Evolutionary conservation across 2,888 invertebrate species (phyloP), one percentile per base, ranked within the genome.

Genomic region (Ecdyonurus torrentis): DNA sequence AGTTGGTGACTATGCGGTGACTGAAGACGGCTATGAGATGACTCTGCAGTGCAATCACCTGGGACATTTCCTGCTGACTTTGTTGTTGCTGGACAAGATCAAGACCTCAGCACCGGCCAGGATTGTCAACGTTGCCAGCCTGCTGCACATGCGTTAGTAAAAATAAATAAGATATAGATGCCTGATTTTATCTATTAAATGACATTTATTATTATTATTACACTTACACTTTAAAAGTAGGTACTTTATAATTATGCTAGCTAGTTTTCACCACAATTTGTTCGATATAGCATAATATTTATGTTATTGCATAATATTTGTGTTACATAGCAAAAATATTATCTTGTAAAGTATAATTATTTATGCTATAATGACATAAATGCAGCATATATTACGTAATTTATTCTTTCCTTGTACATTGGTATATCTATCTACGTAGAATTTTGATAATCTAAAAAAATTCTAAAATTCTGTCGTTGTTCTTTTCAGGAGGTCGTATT

Each of bases 51-150:
- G 79, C 1, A 83, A 83, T 70, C 19, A 67, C 72, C 75, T 84
- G 65, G 83, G 81, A 0, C 85, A 83, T 66, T 83, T 83, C 64
- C 71, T 84, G 18, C 72, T 85, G 0, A 83, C 84, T 0, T 71
- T 83, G 50, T 71, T 85, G 2, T 69, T 85, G 0, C 68, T 85
- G 20, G 83, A 83, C 19, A 72, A 76, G 23, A 73, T 90, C 2
- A 78, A 79, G 25, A 71, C 74, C 63, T 82, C 83, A 10, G 74
- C 76, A 0, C 80, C 82, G 1, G 79, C 82, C 10, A 78, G 85
- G 66, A 79, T 86, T 61, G 74, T 86, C 0, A 80, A 77, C 59
- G 79, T 86, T 0, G 82, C 85, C 0, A 86, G 86, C 3, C 68
- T 74, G 61, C 75, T 78, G 1, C 82, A 84, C 50, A 24, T 63